Evolutionary conservation across 2,888 invertebrate genomes (phyloP), one percentile per base, ranked within the genome.

Genomic region (Stegana nigrithorax): DNA sequence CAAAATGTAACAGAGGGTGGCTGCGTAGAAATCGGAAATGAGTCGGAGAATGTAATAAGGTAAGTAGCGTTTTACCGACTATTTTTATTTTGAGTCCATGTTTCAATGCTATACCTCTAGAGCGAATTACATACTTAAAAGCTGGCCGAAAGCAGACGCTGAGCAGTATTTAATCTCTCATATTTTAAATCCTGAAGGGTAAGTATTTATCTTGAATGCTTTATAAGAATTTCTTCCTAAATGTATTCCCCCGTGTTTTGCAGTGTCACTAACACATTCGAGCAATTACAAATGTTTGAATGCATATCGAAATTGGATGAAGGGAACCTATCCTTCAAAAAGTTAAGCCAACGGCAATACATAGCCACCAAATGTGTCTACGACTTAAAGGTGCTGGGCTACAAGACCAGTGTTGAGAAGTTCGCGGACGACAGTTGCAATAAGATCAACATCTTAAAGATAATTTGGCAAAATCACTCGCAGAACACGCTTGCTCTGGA

Each of bases 291-390:
- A 63, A 80, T 85, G 73, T 84, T 83, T 60, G 86, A 86, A 69
- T 85, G 85, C 55, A 83, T 85, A 50, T 81, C 82, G 2, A 84
- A 85, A 64, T 72, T 86, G 0, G 82, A 83, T 14, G 81, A 84
- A 61, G 84, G 84, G 21, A 81, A 79, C 44, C 71, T 70, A 12
- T 74, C 75, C 0, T 83, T 84, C 44, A 75, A 73, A 10, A 80
- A 79, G 51, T 76, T 82, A 4, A 82, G 70, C 36, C 84, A 85
- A 53, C 75, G 78, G 3, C 79, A 85, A 64, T 86, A 84, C 36
- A 80, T 86, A 2, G 77, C 80, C 5, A 78, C 84, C 2, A 86
- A 85, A 63, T 86, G 86, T 66, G 84, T 85, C 0, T 81, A 86
- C 61, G 81, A 82, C 27, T 65, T 86, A 2, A 86, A 85, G 57